Evolutionary conservation across 2,888 invertebrate species (phyloP).

Genomic region (Chaetoderma sp.): DNA sequence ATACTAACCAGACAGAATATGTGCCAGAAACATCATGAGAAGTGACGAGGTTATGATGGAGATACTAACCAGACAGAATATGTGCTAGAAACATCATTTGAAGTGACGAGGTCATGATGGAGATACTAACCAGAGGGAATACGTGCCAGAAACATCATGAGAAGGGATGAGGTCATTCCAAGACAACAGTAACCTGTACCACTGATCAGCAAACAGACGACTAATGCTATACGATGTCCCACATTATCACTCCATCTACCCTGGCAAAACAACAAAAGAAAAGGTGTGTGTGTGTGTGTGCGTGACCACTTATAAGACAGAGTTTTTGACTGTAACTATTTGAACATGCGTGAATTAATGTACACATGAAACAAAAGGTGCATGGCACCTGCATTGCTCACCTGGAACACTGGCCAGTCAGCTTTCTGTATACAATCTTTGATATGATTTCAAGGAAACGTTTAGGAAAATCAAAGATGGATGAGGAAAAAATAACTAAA

Average conservation of each 20-base stretch:
- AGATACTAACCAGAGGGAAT: slow-evolving; percentile 53
- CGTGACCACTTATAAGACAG: no score
- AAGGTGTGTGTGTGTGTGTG: no score
- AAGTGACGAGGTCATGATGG: neutral
- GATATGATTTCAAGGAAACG: no score
- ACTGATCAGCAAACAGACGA: slow-evolving; percentile 58
- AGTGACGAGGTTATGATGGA: neutral
- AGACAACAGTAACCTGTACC: slow-evolving; percentile 59
- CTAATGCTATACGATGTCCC: slow-evolving; percentile 57
- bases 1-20: neutral
- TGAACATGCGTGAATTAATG: no score
- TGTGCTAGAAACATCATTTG: neutral
- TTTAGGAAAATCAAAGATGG: no score
- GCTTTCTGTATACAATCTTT: no score
- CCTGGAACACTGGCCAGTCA: no score
- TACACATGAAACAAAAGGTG: no score
- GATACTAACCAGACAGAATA: neutral
- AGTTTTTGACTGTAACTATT: no score
- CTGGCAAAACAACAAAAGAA: slow-evolving; percentile 44
- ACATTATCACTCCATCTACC: slow-evolving; percentile 66
- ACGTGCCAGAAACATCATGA: slow-evolving; percentile 55
- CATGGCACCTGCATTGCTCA: no score
- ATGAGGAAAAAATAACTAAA: no score
- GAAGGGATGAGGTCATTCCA: slow-evolving; percentile 52
- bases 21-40: neutral